Evolutionary conservation across 2,888 invertebrate genomes (phyloP).

Genomic region (Carabus problematicus): DNA sequence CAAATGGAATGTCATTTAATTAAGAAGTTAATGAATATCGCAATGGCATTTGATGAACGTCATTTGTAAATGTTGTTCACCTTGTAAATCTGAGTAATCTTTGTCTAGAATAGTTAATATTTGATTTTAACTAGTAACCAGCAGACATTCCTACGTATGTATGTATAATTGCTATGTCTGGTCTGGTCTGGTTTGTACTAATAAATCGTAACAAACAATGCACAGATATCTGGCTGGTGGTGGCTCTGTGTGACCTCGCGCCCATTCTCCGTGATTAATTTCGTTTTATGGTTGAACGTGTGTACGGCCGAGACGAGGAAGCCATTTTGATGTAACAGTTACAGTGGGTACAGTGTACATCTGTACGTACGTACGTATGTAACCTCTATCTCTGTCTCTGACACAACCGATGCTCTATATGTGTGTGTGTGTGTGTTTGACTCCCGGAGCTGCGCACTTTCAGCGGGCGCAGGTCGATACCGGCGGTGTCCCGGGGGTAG

Average conservation of each 20-base stretch:
- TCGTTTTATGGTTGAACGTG: slow-evolving; percentile 18
- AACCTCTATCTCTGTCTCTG: background rate
- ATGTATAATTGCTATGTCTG: too few species aligned
- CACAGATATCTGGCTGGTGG: slow-evolving; percentile 30
- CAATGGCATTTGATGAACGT: too few species aligned
- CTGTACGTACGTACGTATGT: background rate
- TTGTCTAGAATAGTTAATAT: too few species aligned
- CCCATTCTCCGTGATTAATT: slow-evolving; percentile 39
- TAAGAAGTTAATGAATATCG: too few species aligned
- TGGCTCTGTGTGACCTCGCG: slow-evolving; percentile 11
- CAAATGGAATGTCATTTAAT: background rate
- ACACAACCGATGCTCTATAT: background rate
- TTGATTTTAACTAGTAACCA: too few species aligned
- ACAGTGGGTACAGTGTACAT: background rate
- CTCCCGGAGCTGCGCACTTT: slow-evolving; percentile 45
- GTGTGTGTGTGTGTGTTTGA: too few species aligned
- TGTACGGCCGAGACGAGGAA: slow-evolving; percentile 11
- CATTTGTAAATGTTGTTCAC: too few species aligned
- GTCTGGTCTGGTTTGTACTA: slow-evolving; percentile 16
- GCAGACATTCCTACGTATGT: too few species aligned
- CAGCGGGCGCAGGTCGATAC: slow-evolving; percentile 55
- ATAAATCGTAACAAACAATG: slow-evolving; percentile 35
- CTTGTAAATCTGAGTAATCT: too few species aligned
- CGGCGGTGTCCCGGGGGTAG: slow-evolving; percentile 10
- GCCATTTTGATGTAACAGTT: slow-evolving; percentile 38